phyloP scores from a whole-genome alignment of 2,888 invertebrate genomes.

The Orthonychiurus folsomi region DNA sequence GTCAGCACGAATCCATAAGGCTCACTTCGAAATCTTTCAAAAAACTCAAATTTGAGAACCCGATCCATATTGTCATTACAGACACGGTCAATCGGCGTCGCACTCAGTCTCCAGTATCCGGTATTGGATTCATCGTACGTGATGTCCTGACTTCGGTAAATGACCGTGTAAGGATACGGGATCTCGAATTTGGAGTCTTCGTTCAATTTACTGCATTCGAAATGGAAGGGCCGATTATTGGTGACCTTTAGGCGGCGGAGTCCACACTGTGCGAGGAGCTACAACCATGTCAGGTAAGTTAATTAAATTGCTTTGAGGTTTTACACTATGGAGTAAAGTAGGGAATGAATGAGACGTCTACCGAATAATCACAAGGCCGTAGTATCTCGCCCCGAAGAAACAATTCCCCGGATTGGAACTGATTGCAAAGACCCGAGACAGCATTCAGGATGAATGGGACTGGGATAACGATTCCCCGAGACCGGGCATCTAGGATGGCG shows the following conservation, averaged over 20 bases:
- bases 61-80: conserved; percentile 28
- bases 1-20: conserved; percentile 26
- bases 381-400: conserved; percentile 12
- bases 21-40: conserved; percentile 9
- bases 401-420: conserved; percentile 9
- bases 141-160: conserved; percentile 24
- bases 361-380: conserved; percentile 10
- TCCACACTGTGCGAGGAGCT: conserved; percentile 11
- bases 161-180: conserved; percentile 27
- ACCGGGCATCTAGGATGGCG: conserved; percentile 4
- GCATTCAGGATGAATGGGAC: conserved; percentile 14
- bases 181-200: conserved; percentile 11
- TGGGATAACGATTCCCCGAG: conserved; percentile 6
- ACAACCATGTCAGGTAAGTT: background rate
- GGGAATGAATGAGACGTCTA: too few relatives aligned
- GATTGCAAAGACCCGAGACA: conserved; percentile 11
- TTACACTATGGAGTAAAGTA: too few relatives aligned
- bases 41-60: conserved; percentile 17
- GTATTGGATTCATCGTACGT: conserved; percentile 17
- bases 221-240: conserved; percentile 8
- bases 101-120: conserved; percentile 20
- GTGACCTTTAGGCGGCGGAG: background rate
- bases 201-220: conserved; percentile 12
- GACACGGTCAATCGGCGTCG: conserved; percentile 20
- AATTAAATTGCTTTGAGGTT: too few relatives aligned